Evolutionary conservation across 2,113 vertebrate species (phyloP).

Genomic region (Recurvirostra avosetta): DNA sequence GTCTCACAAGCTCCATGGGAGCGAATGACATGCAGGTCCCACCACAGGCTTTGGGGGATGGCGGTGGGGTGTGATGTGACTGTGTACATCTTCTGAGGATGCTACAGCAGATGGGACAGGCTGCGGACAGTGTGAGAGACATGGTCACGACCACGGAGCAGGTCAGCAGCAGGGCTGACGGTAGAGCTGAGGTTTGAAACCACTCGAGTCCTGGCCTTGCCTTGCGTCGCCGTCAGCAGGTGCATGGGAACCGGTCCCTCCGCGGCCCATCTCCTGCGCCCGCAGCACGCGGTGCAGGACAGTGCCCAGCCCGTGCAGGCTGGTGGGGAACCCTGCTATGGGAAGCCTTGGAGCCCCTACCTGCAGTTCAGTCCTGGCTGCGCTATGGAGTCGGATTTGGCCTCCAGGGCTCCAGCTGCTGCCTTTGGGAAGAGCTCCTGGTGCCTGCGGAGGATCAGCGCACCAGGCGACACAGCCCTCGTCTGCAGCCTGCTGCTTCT

Average conservation of each 20-base stretch:
- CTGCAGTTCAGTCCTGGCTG: background rate
- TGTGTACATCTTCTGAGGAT: fast-evolving
- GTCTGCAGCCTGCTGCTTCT: background rate
- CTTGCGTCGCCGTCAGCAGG: fast-evolving
- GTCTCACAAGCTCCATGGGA: background rate
- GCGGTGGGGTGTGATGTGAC: fast-evolving
- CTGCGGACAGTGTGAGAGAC: fast-evolving
- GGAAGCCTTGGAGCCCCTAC: background rate
- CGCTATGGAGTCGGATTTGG: too few relatives aligned
- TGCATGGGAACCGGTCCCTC: background rate
- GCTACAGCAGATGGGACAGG: fast-evolving
- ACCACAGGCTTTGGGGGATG: fast-evolving
- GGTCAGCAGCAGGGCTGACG: background rate
- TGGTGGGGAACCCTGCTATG: too few relatives aligned
- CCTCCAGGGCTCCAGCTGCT: background rate
- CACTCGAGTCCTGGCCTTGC: background rate
- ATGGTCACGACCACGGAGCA: fast-evolving
- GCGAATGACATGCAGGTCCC: fast-evolving
- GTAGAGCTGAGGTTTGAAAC: background rate
- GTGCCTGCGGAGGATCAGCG: too few relatives aligned
- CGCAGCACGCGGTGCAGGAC: fast-evolving
- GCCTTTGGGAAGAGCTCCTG: background rate
- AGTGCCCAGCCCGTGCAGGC: fast-evolving
- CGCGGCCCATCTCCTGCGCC: fast-evolving
- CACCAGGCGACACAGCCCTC: background rate